Percentiles rank a stretch among this genome's conserved stretches.
phyloP scores from a whole-genome alignment of 1,140 invertebrate genomes.

The Cotesia glomerata region DNA sequence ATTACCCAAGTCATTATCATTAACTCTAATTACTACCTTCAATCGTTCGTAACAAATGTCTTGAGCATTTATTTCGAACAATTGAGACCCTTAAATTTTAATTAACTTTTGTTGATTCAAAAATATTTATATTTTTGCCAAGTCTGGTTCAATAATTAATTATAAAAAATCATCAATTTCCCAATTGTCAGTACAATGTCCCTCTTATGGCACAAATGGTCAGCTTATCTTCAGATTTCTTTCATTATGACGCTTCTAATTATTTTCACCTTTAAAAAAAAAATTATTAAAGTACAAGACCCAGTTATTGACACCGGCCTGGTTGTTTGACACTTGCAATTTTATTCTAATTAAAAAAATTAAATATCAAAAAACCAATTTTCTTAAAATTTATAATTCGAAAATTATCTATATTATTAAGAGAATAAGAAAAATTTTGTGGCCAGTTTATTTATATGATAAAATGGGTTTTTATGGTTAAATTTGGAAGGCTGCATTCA shows the following conservation, averaged over 20 bases:
- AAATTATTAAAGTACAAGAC: not conserved
- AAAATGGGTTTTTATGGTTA: too few species aligned
- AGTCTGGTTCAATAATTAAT: not conserved
- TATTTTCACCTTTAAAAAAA: not conserved
- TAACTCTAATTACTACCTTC: too few species aligned
- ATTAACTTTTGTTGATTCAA: not conserved
- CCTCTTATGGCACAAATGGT: constrained; percentile 55
- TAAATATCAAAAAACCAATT: too few species aligned
- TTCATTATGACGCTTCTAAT: constrained; percentile 3
- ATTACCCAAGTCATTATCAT: not conserved
- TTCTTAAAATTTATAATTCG: too few species aligned
- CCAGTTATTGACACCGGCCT: too few species aligned
- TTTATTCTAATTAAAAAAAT: too few species aligned
- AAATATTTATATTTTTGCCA: not conserved
- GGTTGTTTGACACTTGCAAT: too few species aligned
- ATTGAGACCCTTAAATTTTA: not conserved
- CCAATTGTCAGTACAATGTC: constrained; percentile 26
- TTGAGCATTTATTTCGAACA: not conserved
- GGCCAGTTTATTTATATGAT: too few species aligned
- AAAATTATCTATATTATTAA: too few species aligned
- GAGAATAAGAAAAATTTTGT: too few species aligned
- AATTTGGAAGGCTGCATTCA: too few species aligned
- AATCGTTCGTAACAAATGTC: too few species aligned
- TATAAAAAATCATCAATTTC: constrained; percentile 34
- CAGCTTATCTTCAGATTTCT: constrained; percentile 39